Conservation (phyloP, 37 sponge, comb jelly and placozoan species). For the Lycopodina hypogea region DNA sequence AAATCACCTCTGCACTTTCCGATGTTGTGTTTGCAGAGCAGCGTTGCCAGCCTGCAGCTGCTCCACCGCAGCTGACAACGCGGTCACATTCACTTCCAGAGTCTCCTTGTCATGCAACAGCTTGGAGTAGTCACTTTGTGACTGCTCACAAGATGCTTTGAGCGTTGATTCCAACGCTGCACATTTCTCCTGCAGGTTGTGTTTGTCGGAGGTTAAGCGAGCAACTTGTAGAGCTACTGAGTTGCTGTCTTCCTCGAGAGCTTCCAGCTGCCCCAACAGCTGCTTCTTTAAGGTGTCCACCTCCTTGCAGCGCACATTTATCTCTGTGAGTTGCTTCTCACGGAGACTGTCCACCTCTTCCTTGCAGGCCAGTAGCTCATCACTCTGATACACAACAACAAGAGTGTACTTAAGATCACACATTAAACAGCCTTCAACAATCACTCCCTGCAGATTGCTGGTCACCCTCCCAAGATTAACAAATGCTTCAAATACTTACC, state of each 20-base stretch:
- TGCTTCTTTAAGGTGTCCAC: conserved; percentile 14
- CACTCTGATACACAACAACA: background rate
- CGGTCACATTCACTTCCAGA: background rate
- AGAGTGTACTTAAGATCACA: background rate
- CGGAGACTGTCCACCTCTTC: conserved; percentile 1
- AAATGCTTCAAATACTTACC: background rate
- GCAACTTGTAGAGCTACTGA: background rate
- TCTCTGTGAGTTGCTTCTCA: conserved; percentile 20
- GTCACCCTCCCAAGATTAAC: too few relatives aligned
- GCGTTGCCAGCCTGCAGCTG: background rate
- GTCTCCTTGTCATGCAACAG: background rate
- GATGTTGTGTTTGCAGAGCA: background rate
- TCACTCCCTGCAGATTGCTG: background rate
- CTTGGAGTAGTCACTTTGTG: background rate
- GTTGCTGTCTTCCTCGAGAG: conserved; percentile 22
- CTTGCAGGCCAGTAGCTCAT: conserved; percentile 1
- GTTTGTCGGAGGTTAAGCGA: background rate
- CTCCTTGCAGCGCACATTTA: conserved; percentile 12
- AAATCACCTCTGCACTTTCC: background rate
- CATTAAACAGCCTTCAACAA: too few relatives aligned
- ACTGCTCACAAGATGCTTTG: background rate
- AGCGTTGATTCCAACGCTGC: background rate
- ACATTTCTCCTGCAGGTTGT: background rate
- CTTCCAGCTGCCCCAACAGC: conserved; percentile 15
- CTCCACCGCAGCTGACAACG: background rate